A percentile compares a stretch with the other conserved stretches of the same genome.
phyloP scores from a whole-genome alignment of 30 jellyfish, hydroid and myxozoan species.

The Cassiopea andromeda region DNA sequence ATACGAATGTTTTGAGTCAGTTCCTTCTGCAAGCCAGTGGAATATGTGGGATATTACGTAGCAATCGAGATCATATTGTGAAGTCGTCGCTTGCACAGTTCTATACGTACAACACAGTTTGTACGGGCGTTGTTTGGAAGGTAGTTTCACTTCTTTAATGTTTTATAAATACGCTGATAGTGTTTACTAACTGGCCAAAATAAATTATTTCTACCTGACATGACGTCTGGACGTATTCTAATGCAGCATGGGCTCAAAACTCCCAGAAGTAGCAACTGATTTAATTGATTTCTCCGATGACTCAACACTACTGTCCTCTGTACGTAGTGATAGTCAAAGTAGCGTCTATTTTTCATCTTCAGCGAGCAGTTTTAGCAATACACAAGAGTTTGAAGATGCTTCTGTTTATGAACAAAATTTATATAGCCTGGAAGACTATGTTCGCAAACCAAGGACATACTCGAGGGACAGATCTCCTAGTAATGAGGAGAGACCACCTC shows the following conservation, averaged over 20 bases:
- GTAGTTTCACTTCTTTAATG: too few species aligned
- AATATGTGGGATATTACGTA: too few species aligned
- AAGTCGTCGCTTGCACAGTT: too few species aligned
- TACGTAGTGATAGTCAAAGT: neutral
- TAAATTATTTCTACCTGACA: neutral
- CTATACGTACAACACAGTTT: too few species aligned
- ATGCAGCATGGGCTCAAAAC: constrained; percentile 10
- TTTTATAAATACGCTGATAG: neutral
- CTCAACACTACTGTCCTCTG: neutral
- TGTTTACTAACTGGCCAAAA: neutral
- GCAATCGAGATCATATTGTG: too few species aligned
- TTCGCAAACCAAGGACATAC: constrained; percentile 55
- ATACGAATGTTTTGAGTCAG: too few species aligned
- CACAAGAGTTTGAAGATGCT: neutral
- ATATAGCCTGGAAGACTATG: constrained; percentile 21
- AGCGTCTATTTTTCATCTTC: neutral
- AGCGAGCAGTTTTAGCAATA: neutral
- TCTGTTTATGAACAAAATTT: neutral
- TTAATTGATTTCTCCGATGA: constrained; percentile 34
- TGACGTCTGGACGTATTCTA: neutral
- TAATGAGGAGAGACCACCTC: constrained; percentile 71
- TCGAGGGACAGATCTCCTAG: constrained; percentile 45
- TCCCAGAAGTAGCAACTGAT: constrained; percentile 15
- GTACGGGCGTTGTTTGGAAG: too few species aligned
- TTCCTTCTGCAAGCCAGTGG: too few species aligned